phyloP scores from a whole-genome alignment of 2,113 vertebrate species.

The Lophura nycthemera region DNA sequence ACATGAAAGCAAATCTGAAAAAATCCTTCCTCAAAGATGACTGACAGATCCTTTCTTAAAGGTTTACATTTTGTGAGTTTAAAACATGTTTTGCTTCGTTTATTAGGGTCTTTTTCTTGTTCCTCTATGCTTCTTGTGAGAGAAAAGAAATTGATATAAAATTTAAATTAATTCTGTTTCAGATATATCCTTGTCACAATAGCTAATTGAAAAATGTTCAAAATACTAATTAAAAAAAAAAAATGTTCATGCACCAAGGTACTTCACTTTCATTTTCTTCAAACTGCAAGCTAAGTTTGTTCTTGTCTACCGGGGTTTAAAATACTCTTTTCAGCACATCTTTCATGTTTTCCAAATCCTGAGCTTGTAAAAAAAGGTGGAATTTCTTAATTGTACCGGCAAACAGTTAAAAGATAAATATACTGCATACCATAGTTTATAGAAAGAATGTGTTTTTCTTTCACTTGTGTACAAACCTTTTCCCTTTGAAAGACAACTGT shows the following conservation, averaged over 20 bases:
- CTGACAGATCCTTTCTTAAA: neutral
- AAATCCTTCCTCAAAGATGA: neutral
- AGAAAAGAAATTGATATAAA: neutral
- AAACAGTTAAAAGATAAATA: neutral
- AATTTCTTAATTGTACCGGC: neutral
- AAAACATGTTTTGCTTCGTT: neutral
- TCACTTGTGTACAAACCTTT: neutral
- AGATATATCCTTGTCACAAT: neutral
- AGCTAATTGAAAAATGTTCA: neutral
- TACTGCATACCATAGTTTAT: neutral
- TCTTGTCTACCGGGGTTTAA: neutral
- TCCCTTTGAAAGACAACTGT: neutral
- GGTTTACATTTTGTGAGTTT: neutral
- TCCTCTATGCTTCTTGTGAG: neutral
- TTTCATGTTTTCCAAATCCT: neutral
- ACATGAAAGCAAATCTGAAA: neutral
- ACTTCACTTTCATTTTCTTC: neutral
- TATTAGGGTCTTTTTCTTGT: neutral
- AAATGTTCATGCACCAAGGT: neutral
- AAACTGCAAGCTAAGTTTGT: neutral
- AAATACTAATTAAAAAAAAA: neutral
- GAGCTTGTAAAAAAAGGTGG: neutral
- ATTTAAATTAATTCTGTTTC: neutral
- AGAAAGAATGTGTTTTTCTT: neutral
- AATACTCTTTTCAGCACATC: neutral